phyloP scores from a whole-genome alignment of 2,888 invertebrate species.

The Perizoma flavofasciatum region DNA sequence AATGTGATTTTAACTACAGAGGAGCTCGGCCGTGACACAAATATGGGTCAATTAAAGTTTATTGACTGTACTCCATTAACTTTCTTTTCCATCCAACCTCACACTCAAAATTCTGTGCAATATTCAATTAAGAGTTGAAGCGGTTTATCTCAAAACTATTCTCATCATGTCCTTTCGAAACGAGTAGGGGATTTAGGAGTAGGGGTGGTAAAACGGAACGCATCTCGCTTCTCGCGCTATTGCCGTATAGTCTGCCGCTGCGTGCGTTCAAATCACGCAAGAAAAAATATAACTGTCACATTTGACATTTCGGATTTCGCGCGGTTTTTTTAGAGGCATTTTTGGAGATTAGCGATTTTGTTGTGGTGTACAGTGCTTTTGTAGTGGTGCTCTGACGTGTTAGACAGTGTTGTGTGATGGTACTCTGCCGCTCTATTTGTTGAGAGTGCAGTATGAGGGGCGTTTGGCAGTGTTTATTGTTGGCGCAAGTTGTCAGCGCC shows the following conservation, averaged over 20 bases:
- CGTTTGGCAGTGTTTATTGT: constrained; percentile 69
- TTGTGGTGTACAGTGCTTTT: constrained; percentile 54
- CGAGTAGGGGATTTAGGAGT: constrained; percentile 71
- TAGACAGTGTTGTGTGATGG: constrained; percentile 74
- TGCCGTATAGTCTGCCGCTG: constrained; percentile 63
- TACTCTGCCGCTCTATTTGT: constrained; percentile 73
- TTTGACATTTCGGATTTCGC: constrained; percentile 47
- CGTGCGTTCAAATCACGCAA: constrained; percentile 61
- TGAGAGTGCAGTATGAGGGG: constrained; percentile 79
- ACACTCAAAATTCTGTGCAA: constrained; percentile 58
- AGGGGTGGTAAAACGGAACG: constrained; percentile 80
- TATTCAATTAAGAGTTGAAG: constrained; percentile 59
- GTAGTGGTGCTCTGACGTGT: constrained; percentile 51
- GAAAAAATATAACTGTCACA: constrained; percentile 44
- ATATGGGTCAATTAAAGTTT: constrained; percentile 38
- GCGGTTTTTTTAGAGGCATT: constrained; percentile 34
- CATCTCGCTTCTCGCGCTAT: constrained; percentile 66
- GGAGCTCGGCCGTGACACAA: constrained; percentile 38
- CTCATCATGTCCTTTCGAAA: constrained; percentile 79
- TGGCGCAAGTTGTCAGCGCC: constrained; percentile 79
- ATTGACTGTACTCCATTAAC: constrained; percentile 33
- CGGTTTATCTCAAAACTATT: constrained; percentile 30
- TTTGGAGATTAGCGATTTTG: constrained; percentile 33
- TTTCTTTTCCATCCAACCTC: constrained; percentile 38
- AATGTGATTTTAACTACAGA: constrained; percentile 34